phyloP scores from a whole-genome alignment of 2,888 invertebrate species.

The Cantharis flavilabris region DNA sequence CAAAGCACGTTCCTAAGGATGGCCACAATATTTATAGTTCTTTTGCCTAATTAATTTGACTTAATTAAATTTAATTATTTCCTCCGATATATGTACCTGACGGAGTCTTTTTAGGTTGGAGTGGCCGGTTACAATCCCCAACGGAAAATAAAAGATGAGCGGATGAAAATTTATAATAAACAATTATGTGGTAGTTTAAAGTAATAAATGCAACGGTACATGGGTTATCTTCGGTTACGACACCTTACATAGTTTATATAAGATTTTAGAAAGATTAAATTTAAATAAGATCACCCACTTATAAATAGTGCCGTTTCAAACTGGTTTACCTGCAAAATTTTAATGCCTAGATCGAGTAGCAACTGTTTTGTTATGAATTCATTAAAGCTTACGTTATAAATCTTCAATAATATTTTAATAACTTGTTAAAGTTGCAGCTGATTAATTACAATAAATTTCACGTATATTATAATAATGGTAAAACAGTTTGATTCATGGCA shows the following conservation, averaged over 20 bases:
- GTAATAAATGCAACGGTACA: slow-evolving; percentile 2
- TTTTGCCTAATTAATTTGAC: not conserved
- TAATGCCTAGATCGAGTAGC: not conserved
- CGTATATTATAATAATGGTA: not conserved
- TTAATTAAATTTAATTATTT: not conserved
- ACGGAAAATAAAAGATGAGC: not conserved
- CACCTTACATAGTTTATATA: slow-evolving; percentile 4
- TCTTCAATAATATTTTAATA: not conserved
- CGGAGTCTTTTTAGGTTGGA: not conserved
- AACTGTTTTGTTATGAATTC: slow-evolving; percentile 3
- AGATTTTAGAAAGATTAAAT: slow-evolving; percentile 1
- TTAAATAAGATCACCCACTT: slow-evolving; percentile 4
- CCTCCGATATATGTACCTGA: not conserved
- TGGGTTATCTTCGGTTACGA: slow-evolving; percentile 1
- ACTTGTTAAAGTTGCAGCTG: not conserved
- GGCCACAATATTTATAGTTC: not conserved
- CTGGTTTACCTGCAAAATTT: slow-evolving; percentile 1
- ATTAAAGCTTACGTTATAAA: not conserved
- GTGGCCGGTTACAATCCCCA: not conserved
- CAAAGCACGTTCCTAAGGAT: not conserved
- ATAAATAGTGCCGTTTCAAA: slow-evolving; percentile 1
- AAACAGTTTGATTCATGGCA: not conserved
- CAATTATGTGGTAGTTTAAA: slow-evolving; percentile 1
- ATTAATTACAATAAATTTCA: not conserved
- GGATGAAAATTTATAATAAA: not conserved